Conservation (phyloP, 2,888 invertebrate species). For the Aromia moschata region DNA sequence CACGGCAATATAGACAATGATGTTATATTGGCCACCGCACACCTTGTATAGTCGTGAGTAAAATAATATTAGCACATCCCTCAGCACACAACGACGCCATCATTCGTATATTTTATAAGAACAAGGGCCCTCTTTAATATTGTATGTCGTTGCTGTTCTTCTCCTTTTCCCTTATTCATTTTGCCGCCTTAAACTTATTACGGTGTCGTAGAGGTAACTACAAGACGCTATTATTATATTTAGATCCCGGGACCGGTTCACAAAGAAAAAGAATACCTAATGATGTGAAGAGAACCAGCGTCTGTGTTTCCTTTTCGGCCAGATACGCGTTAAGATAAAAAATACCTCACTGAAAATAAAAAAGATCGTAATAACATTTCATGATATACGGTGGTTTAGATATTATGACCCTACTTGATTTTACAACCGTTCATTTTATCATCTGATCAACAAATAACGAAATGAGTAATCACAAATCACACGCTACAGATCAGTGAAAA, state of each 20-base stretch:
- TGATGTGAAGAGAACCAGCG: neutral
- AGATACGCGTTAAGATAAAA: no score
- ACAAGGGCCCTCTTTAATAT: conserved; percentile 48
- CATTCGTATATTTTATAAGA: conserved; percentile 30
- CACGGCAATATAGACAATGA: conserved; percentile 56
- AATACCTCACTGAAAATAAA: no score
- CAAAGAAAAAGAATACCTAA: neutral
- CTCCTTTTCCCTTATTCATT: conserved; percentile 52
- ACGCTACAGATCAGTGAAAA: no score
- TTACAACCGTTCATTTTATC: no score
- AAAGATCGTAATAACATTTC: no score
- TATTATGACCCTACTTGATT: no score
- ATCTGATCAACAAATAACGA: no score
- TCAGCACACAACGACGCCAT: conserved; percentile 32
- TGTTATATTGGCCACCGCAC: conserved; percentile 57
- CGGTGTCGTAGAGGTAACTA: conserved; percentile 47
- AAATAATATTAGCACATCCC: conserved; percentile 56
- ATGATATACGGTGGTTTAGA: no score
- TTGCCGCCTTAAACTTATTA: conserved; percentile 55
- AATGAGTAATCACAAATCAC: no score
- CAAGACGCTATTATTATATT: conserved; percentile 12
- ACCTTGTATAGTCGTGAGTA: conserved; percentile 58
- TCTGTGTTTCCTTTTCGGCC: neutral
- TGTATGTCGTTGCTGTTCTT: conserved; percentile 46
- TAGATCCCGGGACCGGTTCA: neutral